phyloP scores from a whole-genome alignment of 1,140 invertebrate species.

The Monochamus saltuarius region DNA sequence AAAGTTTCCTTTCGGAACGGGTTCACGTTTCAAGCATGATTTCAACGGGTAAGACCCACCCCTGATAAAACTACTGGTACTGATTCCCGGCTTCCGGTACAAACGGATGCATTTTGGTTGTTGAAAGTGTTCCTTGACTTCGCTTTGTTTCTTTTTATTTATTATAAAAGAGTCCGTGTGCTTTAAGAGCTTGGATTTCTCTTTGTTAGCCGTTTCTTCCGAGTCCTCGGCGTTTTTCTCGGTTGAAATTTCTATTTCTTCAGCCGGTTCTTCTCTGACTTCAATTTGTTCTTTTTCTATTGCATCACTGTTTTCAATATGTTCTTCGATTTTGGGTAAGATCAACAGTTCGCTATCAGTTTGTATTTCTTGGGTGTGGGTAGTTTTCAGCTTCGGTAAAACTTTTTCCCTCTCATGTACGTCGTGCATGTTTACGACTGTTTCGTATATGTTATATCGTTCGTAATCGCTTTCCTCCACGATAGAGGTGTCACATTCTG shows the following conservation, averaged over 20 bases:
- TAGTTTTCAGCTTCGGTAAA: too few species aligned
- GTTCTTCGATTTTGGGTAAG: background rate
- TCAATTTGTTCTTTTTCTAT: constrained; percentile 1
- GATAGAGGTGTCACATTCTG: background rate
- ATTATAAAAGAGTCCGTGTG: constrained; percentile 39
- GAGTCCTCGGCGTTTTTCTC: background rate
- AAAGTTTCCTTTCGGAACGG: constrained; percentile 25
- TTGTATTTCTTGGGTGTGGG: constrained; percentile 32
- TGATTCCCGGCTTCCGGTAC: constrained; percentile 27
- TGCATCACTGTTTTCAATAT: background rate
- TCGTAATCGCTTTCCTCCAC: too few species aligned
- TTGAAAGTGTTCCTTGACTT: constrained; percentile 31
- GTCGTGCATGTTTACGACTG: too few species aligned
- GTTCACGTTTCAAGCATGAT: constrained; percentile 37
- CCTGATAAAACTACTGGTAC: constrained; percentile 32
- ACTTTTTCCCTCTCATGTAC: too few species aligned
- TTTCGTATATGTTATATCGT: too few species aligned
- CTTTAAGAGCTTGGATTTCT: constrained; percentile 26
- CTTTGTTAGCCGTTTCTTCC: background rate
- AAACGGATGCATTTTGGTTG: constrained; percentile 43
- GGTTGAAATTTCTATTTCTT: background rate
- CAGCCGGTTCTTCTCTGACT: background rate
- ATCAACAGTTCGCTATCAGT: constrained; percentile 7
- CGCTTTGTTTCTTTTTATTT: constrained; percentile 30
- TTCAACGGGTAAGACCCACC: constrained; percentile 43